These are phyloP conservation scores for Osmoderma eremita DNA, from an alignment of 2,888 invertebrate genomes.

Conservation along the genomic window DNA sequence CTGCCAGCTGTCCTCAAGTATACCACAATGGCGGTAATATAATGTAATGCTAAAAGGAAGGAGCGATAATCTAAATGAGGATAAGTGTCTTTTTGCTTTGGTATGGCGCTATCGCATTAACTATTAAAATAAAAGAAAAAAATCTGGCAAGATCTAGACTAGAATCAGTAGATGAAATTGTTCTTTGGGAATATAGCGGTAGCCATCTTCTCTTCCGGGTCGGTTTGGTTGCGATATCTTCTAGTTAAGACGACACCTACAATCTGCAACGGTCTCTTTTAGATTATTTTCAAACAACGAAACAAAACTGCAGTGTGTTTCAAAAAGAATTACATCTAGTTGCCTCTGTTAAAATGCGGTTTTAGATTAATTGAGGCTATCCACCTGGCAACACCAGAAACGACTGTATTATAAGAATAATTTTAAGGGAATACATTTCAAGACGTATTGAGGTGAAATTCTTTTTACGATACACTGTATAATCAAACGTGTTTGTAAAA, in stretches of 20 bases:
- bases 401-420: no score
- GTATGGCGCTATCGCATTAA: slow-evolving; percentile 36
- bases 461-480: no score
- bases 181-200: slow-evolving; percentile 76
- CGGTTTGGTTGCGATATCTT: slow-evolving; percentile 82
- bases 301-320: not conserved
- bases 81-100: slow-evolving; percentile 6
- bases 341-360: not conserved
- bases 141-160: slow-evolving; percentile 30
- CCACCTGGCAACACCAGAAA: no score
- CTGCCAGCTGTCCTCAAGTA: no score
- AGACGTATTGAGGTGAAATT: no score
- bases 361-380: not conserved
- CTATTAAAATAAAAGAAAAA: slow-evolving; percentile 3
- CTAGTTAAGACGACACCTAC: slow-evolving; percentile 84
- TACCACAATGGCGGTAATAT: no score
- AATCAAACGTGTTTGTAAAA: no score
- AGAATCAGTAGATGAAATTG: slow-evolving; percentile 61
- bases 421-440: no score
- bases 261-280: slow-evolving; percentile 67
- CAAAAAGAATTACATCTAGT: no score
- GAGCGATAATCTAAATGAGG: no score
- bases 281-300: slow-evolving; percentile 7
- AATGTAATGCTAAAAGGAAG: no score
- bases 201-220: slow-evolving; percentile 76